Evolutionary conservation across 2,888 invertebrate species (phyloP).

Genomic region (Drosophila hamatofila): DNA sequence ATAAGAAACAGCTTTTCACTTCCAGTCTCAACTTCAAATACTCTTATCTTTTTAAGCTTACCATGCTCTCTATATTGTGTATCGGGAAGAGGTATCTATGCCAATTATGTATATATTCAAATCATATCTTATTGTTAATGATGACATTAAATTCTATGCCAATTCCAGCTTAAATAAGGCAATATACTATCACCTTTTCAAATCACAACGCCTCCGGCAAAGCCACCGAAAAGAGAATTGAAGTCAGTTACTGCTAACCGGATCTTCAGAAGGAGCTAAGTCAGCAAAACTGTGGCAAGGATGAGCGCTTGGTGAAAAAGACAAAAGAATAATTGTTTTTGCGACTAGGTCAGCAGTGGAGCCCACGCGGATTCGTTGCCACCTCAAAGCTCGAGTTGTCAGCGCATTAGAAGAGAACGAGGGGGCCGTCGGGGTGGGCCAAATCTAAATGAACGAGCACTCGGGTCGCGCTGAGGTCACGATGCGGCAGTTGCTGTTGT

Average conservation of each 20-base stretch:
- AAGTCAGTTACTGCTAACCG: not conserved
- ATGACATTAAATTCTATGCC: not conserved
- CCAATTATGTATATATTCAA: not conserved
- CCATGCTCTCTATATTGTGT: not conserved
- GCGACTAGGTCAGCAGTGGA: slow-evolving; percentile 25
- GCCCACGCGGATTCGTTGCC: slow-evolving; percentile 21
- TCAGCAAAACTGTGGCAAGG: slow-evolving; percentile 11
- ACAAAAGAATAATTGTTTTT: slow-evolving; percentile 54
- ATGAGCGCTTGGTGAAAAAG: slow-evolving; percentile 11
- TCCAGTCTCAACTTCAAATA: no score
- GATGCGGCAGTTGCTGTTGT: slow-evolving; percentile 20
- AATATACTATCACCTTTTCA: not conserved
- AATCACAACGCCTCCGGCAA: not conserved
- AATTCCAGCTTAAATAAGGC: not conserved
- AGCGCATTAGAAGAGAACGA: slow-evolving; percentile 1
- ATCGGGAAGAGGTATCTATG: no score
- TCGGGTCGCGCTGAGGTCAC: slow-evolving; percentile 42
- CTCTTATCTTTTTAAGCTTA: no score
- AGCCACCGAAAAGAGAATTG: slow-evolving; percentile 16
- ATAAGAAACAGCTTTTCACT: no score
- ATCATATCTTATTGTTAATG: not conserved
- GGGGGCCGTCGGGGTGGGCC: not conserved
- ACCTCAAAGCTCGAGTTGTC: slow-evolving; percentile 37
- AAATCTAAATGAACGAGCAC: slow-evolving; percentile 45
- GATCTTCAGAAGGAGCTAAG: slow-evolving; percentile 10